These are phyloP conservation scores for Yponomeuta cagnagella DNA, from an alignment of 2,888 invertebrate genomes.

Conservation along the genomic window DNA sequence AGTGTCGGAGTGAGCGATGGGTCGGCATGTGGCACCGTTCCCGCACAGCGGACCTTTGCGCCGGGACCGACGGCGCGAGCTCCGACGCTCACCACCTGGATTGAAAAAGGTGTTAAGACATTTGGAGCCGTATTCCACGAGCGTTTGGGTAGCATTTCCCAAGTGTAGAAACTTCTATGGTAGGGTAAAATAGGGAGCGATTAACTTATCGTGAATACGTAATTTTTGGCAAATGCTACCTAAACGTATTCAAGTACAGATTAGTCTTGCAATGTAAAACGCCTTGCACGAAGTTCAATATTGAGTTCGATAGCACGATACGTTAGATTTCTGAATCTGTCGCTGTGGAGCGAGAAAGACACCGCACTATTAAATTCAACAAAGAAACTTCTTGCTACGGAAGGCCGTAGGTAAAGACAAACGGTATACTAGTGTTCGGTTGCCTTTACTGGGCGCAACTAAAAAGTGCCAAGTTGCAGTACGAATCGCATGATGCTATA, in stretches of 20 bases:
- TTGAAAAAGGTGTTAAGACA: not conserved
- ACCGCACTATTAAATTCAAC: too few species aligned
- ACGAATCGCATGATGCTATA: not conserved
- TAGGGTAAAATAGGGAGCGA: too few species aligned
- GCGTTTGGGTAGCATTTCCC: not conserved
- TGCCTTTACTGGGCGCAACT: not conserved
- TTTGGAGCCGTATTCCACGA: not conserved
- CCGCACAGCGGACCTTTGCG: conserved; percentile 60
- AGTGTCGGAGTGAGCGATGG: conserved; percentile 68
- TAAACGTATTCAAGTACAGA: not conserved
- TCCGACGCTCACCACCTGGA: conserved; percentile 60
- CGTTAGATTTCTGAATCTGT: too few species aligned
- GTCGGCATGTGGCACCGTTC: conserved; percentile 56
- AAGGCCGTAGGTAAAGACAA: not conserved
- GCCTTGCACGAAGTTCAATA: too few species aligned
- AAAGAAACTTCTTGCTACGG: too few species aligned
- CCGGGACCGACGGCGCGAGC: conserved; percentile 69
- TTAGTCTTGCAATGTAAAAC: not conserved
- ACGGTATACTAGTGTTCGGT: not conserved
- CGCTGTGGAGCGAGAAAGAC: too few species aligned
- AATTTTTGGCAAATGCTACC: not conserved
- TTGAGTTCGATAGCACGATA: too few species aligned
- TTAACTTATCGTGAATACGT: too few species aligned
- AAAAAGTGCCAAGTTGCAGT: not conserved
- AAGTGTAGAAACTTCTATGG: not conserved